A percentile compares a stretch with the other conserved stretches of the same genome.
phyloP scores from a whole-genome alignment of 1,140 invertebrate genomes.

The Aricia agestis region DNA sequence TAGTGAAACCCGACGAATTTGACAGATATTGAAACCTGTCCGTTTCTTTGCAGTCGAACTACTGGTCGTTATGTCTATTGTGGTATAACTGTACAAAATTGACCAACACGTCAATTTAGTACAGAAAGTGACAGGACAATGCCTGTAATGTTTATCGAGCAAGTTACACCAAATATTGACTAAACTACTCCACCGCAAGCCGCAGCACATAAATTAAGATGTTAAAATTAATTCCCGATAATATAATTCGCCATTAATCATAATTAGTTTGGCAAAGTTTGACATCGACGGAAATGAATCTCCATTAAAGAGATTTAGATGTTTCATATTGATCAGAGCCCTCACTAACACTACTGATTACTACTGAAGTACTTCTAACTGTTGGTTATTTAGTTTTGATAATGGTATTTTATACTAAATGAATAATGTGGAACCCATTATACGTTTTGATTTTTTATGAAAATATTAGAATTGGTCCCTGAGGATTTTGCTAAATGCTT shows the following conservation, averaged over 20 bases:
- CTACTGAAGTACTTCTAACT: background rate
- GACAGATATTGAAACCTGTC: no score
- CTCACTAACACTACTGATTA: background rate
- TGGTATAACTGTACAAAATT: no score
- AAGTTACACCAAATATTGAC: no score
- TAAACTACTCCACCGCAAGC: background rate
- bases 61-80: no score
- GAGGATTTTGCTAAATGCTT: no score
- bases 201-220: background rate
- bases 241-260: slow-evolving; percentile 3
- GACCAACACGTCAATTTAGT: no score
- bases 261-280: background rate
- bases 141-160: no score
- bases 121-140: no score
- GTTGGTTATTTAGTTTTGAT: background rate
- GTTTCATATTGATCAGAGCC: background rate
- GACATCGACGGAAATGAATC: background rate
- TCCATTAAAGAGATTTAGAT: slow-evolving; percentile 3
- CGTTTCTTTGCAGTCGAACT: no score
- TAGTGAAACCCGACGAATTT: no score
- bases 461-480: no score
- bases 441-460: background rate
- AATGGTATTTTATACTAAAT: background rate
- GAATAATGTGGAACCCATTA: no score
- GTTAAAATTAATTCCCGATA: slow-evolving; percentile 1